Conservation (phyloP, 2,113 vertebrate genomes). For the Periophthalmodon schlosseri region DNA sequence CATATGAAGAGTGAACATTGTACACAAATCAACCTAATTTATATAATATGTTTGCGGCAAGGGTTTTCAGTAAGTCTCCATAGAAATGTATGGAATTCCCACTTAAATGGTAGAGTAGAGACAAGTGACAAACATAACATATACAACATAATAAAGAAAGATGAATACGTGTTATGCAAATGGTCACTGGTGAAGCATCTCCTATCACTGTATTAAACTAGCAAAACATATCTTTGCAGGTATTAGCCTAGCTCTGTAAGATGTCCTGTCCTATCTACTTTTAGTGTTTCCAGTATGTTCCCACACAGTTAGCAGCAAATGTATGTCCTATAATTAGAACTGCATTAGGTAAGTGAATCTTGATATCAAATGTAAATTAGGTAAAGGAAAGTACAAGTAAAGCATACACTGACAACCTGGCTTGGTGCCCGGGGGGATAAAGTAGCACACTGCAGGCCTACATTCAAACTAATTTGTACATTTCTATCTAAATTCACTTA, state of each 20-base stretch:
- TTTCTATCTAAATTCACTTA: constrained; percentile 46
- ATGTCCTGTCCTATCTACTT: neutral
- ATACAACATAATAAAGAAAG: too few relatives aligned
- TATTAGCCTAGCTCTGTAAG: neutral
- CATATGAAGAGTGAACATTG: too few relatives aligned
- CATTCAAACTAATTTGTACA: constrained; percentile 46
- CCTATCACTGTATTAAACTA: too few relatives aligned
- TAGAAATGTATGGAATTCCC: too few relatives aligned
- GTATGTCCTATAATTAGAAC: neutral
- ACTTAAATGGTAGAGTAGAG: too few relatives aligned
- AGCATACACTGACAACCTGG: constrained; percentile 40
- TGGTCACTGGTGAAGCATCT: too few relatives aligned
- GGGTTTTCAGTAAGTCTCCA: too few relatives aligned
- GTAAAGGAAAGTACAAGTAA: constrained; percentile 39
- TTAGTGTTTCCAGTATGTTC: neutral
- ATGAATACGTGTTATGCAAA: too few relatives aligned
- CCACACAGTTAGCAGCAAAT: neutral
- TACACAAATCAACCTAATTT: too few relatives aligned
- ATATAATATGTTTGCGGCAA: too few relatives aligned
- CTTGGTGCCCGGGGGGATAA: constrained; percentile 33
- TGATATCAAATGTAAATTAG: constrained; percentile 27
- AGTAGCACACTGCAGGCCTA: constrained; percentile 42
- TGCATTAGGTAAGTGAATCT: neutral
- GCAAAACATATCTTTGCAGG: neutral
- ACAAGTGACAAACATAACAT: too few relatives aligned